These are phyloP conservation scores for Drosophila seguyi DNA, from an alignment of 1,140 invertebrate genomes.

Conservation along the genomic window DNA sequence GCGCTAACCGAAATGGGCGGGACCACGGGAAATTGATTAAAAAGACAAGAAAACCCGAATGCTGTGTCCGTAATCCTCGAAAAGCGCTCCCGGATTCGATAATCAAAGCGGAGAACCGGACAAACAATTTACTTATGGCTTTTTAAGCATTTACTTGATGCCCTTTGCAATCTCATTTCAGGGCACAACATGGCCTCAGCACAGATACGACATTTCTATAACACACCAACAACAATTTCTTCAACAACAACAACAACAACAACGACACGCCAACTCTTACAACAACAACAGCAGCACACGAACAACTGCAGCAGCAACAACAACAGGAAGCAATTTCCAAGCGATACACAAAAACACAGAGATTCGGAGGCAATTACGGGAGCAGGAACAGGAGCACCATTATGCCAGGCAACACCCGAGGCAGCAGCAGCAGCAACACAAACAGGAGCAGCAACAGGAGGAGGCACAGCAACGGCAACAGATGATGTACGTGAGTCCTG, in stretches of 20 bases:
- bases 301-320: constrained; percentile 31
- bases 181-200: constrained; percentile 85
- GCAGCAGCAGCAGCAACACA: constrained; percentile 46
- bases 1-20: constrained; percentile 38
- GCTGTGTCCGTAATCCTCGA: constrained; percentile 48
- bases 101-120: constrained; percentile 36
- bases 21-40: constrained; percentile 73
- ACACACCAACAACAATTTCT: constrained; percentile 79
- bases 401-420: constrained; percentile 47
- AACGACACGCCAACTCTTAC: constrained; percentile 74
- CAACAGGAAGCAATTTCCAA: constrained; percentile 72
- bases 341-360: constrained; percentile 68
- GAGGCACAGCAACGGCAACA: constrained; percentile 40
- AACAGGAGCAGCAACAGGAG: constrained; percentile 31
- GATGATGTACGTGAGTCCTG: constrained; percentile 66
- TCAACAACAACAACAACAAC: constrained; percentile 68
- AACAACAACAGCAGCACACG: constrained; percentile 65
- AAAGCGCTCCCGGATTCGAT: constrained; percentile 26
- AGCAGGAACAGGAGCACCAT: constrained; percentile 34
- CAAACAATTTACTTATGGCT: constrained; percentile 31
- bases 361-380: constrained; percentile 53
- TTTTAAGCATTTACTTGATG: constrained; percentile 50
- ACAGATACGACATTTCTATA: constrained; percentile 85
- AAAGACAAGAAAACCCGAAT: constrained; percentile 52
- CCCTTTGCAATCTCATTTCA: constrained; percentile 43